These are phyloP conservation scores for Phaethon lepturus DNA, from an alignment of 2,113 vertebrate genomes.

Conservation along the genomic window DNA sequence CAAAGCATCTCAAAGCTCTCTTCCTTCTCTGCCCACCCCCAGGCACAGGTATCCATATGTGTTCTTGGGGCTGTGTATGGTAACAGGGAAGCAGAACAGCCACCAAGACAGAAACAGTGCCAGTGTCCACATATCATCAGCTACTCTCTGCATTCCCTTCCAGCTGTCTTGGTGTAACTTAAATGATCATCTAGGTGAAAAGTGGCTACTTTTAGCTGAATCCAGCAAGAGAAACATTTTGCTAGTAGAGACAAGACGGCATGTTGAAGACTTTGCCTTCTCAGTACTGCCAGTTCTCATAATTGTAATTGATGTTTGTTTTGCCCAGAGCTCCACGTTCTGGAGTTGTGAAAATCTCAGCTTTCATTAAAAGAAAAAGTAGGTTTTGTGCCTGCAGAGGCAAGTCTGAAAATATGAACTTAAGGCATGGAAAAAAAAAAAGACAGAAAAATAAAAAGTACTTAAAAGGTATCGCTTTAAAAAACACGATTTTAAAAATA, in stretches of 20 bases:
- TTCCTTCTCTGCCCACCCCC: not conserved
- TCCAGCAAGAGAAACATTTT: not conserved
- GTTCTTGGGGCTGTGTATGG: not conserved
- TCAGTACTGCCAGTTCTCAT: not conserved
- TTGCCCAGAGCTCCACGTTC: not conserved
- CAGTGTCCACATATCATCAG: not conserved
- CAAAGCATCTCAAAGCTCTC: not conserved
- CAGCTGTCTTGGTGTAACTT: not conserved
- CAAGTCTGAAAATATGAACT: constrained; percentile 9
- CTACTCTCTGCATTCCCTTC: not conserved
- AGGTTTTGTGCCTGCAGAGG: constrained; percentile 7
- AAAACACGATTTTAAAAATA: not conserved
- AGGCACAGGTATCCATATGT: not conserved
- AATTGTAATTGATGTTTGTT: constrained; percentile 28
- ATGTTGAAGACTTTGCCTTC: not conserved
- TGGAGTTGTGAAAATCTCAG: constrained; percentile 26
- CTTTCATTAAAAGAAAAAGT: constrained; percentile 35
- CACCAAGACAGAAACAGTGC: not conserved
- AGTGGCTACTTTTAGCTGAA: not conserved
- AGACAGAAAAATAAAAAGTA: not conserved
- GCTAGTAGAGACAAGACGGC: not conserved
- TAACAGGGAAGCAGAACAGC: not conserved
- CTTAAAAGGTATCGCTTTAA: not conserved
- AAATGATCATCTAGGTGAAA: not conserved
- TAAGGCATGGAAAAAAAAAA: not conserved